Evolutionary conservation across 2,113 vertebrate species (phyloP), one percentile per base, ranked within the genome.

Genomic region (Ellobius talpinus): DNA sequence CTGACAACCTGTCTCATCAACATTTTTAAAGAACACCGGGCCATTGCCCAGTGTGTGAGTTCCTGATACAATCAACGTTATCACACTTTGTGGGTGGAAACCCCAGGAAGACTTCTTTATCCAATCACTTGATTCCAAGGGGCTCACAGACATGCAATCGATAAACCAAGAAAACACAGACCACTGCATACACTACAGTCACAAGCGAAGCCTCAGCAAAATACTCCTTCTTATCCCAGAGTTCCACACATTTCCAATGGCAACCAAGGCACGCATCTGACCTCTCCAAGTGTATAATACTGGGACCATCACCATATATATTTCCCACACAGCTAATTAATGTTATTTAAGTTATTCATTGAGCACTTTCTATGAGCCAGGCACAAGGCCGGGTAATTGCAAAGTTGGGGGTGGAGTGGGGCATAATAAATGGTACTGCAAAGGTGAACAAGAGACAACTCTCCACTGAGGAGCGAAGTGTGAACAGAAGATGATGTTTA

Each of bases 341-440:
- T 70, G 86, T 74, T 47, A 95, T 87, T 77, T 89, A 16, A 72
- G 10, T 63, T 90, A 95, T 87, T 79, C 70, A 70, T 33, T 74
- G 58, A 90, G n/a, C 8, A 89, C 17, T 4, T 87, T 87, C 85
- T 74, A n/a, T 4, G 50, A 87, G 26, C 31, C 39, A 78, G 16
- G 47, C 1, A 72, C 17, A 36, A 36, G 12, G 1, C 82, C 77
- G 66, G 8, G 12, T 84, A 96, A 97, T 66, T 87, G 24, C 66
- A 87, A 77, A 93, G 19, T 6, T 1, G 39, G 31, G 39, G 19
- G 3, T 2, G 74, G 85, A n/a, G n/a, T n/a, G 76, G 42, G 89
- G 82, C 9, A 61, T 73, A 87, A 55, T 61, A 14, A 93, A 68
- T 33, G 5, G 7, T 7, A 31, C 47, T 65, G 50, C 78, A 84